Base-by-base conservation (phyloP, 35 echinoderm and acorn worm species). In the Acanthaster planci region DNA sequence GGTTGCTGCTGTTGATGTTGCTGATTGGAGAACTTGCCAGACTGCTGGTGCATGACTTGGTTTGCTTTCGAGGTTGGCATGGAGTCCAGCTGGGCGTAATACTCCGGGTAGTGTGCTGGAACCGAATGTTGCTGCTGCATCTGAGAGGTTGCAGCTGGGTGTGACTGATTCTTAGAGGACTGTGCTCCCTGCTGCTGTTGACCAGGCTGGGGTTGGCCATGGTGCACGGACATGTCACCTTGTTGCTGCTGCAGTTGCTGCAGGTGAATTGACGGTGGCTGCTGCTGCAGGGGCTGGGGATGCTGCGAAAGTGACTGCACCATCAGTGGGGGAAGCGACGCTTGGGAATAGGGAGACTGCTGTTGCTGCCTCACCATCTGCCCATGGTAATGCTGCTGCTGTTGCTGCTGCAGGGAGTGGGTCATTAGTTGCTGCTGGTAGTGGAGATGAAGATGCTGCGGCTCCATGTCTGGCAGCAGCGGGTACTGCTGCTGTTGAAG, bases 201-300 rank as follows among this genome's bases (percentile, higher is more conserved):
- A 31, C 22, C 54, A 60, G 42, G 54, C 64, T 85, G 81, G 30
- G 36, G 81, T 38, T 84, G 81, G 39, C 19, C 77, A 39, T 82
- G 80, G 10, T 72, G 64, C 23, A 72, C 18, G 34, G 64, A 34
- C n/a, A 34, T 27, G 64, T 72, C 64, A 31, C 26, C 30, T 59
- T 67, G 82, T 57, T 85, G 83, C 83, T 85, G 83, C 40, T 86
- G 84, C 50, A 52, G 75, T 58, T 85, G 83, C 29, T 86, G 84
- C 30, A 77, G 39, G 18, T 86, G 84, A 17, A 72, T 72, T 2
- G 67, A 64, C 35, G 75, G 84, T 3, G 84, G 77, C 47, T 86
- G 84, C 84, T 77, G 68, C 39, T 85, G 83, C 54, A 86, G 18
- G 64, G 64, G 55, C 15, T 37, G 59, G 7, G 72, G 84, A 22